Evolutionary conservation across 37 sponge, comb jelly and placozoan species (phyloP).

Genomic region (Hexactinellida sp.): DNA sequence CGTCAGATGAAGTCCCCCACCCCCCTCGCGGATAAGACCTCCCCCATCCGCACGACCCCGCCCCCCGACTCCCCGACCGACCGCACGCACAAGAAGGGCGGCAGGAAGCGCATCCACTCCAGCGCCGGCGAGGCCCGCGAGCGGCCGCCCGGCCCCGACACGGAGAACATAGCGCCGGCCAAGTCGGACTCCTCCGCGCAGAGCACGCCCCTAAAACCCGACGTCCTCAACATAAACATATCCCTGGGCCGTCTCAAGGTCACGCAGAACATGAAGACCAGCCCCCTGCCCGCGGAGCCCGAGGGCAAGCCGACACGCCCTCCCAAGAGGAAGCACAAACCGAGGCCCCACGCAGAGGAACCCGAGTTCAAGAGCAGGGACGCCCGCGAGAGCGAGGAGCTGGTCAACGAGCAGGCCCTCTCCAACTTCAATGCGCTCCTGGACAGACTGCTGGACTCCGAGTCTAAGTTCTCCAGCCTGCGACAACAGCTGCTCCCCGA

Average conservation of each 20-base stretch:
- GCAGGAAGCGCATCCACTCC: neutral
- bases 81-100: neutral
- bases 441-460: neutral
- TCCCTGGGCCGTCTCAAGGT: neutral
- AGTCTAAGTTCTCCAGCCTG: neutral
- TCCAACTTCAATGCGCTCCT: neutral
- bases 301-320: neutral
- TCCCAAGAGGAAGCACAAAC: neutral
- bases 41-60: neutral
- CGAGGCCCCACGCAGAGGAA: neutral
- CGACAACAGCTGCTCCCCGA: neutral
- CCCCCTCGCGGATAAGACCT: neutral
- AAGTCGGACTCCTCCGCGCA: neutral
- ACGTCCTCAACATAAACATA: neutral
- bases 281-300: neutral
- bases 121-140: neutral
- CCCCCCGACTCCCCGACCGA: neutral
- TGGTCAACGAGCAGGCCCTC: neutral
- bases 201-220: neutral
- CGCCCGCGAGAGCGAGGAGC: neutral
- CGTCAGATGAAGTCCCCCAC: neutral
- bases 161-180: neutral
- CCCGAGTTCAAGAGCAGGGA: neutral
- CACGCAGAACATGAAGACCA: neutral
- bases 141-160: neutral